Evolutionary conservation across 2,888 invertebrate species (phyloP), one percentile per base, ranked within the genome.

Genomic region (Drosophila melanosoma): DNA sequence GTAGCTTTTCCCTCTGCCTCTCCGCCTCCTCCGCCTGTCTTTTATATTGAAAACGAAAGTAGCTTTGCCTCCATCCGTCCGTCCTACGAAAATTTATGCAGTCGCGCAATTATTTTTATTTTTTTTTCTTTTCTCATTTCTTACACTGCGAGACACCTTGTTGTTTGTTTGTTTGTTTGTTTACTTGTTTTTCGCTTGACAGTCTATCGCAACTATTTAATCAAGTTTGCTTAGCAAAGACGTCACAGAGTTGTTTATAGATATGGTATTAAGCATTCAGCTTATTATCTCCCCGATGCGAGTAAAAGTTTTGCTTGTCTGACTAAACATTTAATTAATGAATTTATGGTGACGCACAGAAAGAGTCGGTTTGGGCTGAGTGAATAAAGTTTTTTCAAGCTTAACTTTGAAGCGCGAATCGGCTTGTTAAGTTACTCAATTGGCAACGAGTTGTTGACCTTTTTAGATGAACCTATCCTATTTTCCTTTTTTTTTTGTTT

Each of bases 41-140:
- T 78, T 82, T 76, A 77, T 77, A 77, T 85, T 85, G 85, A 89
- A 89, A 89, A 84, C 90, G 90, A 89, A 89, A 89, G 88, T 87
- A 80, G 89, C 82, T 87, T 81, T 70, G n/a, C 70, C 69, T 12
- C 12, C 65, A 70, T 59, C 48, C 48, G 69, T 59, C 65, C 51
- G 69, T 68, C 74, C 72, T 73, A 69, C 74, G 63, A 76, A 87
- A 87, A 88, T 88, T 79, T 86, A 89, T 86, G 78, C 85, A 89
- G 90, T 89, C 85, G 74, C 81, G 90, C 86, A 87, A 90, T 89
- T 91, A 83, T 83, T 82, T 72, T 45, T 63, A 38, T 20, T 26
- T 53, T 54, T 64, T 74, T 56, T 52, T 53, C 20, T 71, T 77
- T 67, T 71, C 56, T 71, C 56, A 61, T 82, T 26, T 33, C 56